Evolutionary conservation across 2,113 vertebrate species (phyloP), one percentile per base, ranked within the genome.

Genomic region (Lamprotornis superbus): DNA sequence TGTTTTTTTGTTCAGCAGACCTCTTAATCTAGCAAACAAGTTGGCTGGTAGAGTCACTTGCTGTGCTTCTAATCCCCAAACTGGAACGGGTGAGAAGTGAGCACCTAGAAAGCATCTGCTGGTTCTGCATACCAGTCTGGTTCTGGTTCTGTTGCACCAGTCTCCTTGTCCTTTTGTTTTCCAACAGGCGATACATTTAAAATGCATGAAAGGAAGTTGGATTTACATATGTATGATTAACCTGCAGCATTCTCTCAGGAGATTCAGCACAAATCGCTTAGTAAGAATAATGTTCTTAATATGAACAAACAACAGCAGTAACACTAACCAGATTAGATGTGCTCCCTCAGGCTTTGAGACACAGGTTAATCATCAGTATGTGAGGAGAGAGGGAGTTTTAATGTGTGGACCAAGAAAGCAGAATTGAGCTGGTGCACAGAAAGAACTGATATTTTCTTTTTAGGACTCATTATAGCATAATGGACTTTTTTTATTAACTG

Each of bases 301-400:
- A 33, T 7, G 59, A 94, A 56, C 60, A 75, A 94, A 74, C 80
- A 93, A 20, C 59, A 67, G 65, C 70, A 55, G 73, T 71, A 68
- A 92, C 68, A 37, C 47, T 78, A 88, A 87, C 56, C 59, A 81
- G 92, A 83, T 90, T 78, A 93, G 68, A 81, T 86, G 56, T 74
- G 24, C 55, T 78, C 91, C 73, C 64, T 89, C 22, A 15, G 68
- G 81, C 40, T 96, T 49, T 88, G 61, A 67, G 49, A 47, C 35
- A 16, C 40, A 52, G 16, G 40, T 68, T 90, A 83, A 31, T 80
- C 52, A 52, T 47, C 4, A 2, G 19, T 78, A 47, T 89, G 52
- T 7, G 2, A 74, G 49, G 24, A 70, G 30, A 87, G 64, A 86
- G 42, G 27, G 52, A 67, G 15, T 80, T 95, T 63, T 53, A 87